A percentile compares a stretch with the other conserved stretches of the same genome.
These are phyloP conservation scores for Squalus acanthias DNA, from an alignment of 2,797 vertebrate species.

Conservation along the genomic window DNA sequence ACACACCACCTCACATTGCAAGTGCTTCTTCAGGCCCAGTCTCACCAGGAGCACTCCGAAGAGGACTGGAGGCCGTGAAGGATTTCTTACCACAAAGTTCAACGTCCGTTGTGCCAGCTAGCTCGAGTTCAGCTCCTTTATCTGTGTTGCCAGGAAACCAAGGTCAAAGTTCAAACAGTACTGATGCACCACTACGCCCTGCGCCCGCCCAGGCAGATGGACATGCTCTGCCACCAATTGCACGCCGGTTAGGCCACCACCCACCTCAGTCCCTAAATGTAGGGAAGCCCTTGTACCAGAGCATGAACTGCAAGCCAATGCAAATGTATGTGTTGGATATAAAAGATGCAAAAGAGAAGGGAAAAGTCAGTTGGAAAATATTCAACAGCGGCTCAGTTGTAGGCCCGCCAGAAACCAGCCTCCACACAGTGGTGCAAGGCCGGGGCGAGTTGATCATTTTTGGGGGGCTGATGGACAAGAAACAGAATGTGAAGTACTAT, in stretches of 20 bases:
- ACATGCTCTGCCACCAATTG: constrained; percentile 86
- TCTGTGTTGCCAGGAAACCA: constrained; percentile 53
- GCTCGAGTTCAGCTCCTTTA: constrained; percentile 55
- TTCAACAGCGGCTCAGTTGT: constrained; percentile 79
- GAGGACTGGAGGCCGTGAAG: constrained; percentile 86
- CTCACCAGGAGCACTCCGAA: constrained; percentile 78
- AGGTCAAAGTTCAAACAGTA: constrained; percentile 44
- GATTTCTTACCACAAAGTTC: constrained; percentile 63
- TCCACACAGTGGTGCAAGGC: constrained; percentile 94
- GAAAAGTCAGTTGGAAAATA: constrained; percentile 84
- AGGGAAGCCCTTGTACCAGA: constrained; percentile 95
- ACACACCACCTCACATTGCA: constrained; percentile 63
- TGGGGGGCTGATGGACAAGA: constrained; percentile 98
- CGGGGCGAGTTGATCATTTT: constrained; percentile 94
- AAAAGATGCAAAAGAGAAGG: constrained; percentile 71
- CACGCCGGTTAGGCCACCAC: constrained; percentile 89
- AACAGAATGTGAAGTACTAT: constrained; percentile 98
- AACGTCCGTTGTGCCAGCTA: constrained; percentile 40
- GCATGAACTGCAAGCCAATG: constrained; percentile 98
- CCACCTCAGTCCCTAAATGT: constrained; percentile 95
- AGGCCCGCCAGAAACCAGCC: constrained; percentile 92
- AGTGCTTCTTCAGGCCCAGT: constrained; percentile 73
- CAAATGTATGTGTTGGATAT: constrained; percentile 98
- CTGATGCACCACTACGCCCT: constrained; percentile 50
- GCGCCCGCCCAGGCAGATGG: constrained; percentile 64